These are phyloP conservation scores for Apodemus agrarius DNA, from an alignment of 2,797 vertebrate species.

Conservation along the genomic window DNA sequence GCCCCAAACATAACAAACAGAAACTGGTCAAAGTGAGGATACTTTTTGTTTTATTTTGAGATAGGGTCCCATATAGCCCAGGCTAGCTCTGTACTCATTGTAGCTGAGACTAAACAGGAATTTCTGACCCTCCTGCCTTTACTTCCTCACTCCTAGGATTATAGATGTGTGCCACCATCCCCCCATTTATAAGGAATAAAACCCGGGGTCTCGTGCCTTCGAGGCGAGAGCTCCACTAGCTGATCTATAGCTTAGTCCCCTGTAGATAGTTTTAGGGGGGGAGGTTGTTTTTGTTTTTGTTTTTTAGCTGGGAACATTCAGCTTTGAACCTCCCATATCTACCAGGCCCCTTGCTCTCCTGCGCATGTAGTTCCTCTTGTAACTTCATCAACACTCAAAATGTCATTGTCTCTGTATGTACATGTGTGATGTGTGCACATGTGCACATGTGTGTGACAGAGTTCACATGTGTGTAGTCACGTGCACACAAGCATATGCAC, in stretches of 20 bases:
- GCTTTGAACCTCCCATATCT: not conserved
- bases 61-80: not conserved
- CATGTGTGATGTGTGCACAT: not conserved
- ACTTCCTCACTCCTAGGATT: not conserved
- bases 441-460: not conserved
- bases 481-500: not conserved
- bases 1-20: not conserved
- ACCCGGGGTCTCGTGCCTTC: not conserved
- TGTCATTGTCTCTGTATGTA: not conserved
- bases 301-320: not conserved
- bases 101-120: not conserved
- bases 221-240: not conserved
- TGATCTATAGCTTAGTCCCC: not conserved
- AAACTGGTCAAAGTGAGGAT: not conserved
- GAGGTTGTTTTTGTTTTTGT: no score
- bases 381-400: not conserved
- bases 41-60: not conserved
- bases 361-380: rapidly evolving
- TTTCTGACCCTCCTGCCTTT: not conserved
- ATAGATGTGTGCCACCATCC: not conserved
- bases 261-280: not conserved
- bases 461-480: not conserved
- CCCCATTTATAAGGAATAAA: not conserved
- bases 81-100: not conserved
- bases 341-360: rapidly evolving